These are phyloP conservation scores for Drosophila melanocephala DNA, from an alignment of 2,888 invertebrate species.

Conservation along the genomic window DNA sequence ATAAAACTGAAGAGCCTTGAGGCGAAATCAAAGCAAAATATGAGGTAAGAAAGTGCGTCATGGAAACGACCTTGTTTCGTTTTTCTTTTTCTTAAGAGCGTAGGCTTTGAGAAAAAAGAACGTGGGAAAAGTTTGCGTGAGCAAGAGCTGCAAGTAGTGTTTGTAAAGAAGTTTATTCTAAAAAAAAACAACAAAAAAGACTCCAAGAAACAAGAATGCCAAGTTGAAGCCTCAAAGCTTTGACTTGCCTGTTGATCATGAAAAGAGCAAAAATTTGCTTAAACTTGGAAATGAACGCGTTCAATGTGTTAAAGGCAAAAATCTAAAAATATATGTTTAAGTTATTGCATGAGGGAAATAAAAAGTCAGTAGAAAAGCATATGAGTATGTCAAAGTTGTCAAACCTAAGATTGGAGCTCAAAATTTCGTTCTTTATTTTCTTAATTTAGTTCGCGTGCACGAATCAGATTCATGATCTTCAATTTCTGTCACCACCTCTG, in stretches of 20 bases:
- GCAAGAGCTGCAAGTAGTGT: neutral
- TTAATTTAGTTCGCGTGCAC: neutral
- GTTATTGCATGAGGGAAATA: neutral
- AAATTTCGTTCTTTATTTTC: neutral
- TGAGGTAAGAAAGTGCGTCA: constrained; percentile 33
- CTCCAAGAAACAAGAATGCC: neutral
- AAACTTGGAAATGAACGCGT: neutral
- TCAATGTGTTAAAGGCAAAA: neutral
- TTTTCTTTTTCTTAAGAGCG: constrained; percentile 17
- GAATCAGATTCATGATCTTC: neutral
- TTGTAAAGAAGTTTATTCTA: constrained; percentile 17
- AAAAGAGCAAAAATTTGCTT: neutral
- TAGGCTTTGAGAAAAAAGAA: constrained; percentile 16
- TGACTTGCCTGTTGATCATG: neutral
- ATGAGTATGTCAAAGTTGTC: neutral
- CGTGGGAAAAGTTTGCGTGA: constrained; percentile 40
- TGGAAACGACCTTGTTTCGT: constrained; percentile 37
- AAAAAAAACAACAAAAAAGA: neutral
- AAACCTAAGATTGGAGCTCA: neutral
- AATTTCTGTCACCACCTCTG: neutral
- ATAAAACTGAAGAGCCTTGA: constrained; percentile 23
- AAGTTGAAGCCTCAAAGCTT: constrained; percentile 1
- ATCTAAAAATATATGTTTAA: neutral
- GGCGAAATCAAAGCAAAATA: constrained; percentile 20
- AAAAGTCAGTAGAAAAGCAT: neutral